A percentile compares a stretch with the other conserved stretches of the same genome.
Conservation (phyloP, 2,113 vertebrate species). For the Ciconia stormi region DNA sequence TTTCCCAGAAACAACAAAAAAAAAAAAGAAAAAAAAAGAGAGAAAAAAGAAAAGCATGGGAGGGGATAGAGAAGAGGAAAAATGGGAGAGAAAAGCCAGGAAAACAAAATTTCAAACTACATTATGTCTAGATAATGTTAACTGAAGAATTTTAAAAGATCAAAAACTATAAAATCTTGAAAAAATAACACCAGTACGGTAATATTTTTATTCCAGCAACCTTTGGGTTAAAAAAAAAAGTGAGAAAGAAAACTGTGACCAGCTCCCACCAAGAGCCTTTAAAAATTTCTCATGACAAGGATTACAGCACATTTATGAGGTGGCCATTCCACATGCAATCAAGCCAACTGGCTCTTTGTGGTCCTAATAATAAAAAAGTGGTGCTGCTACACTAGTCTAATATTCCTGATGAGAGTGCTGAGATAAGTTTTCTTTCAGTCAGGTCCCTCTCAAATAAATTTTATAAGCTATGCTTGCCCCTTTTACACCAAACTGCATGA, state of each 20-base stretch:
- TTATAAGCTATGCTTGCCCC: not conserved
- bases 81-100: not conserved
- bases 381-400: not conserved
- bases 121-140: not conserved
- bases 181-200: not conserved
- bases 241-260: not conserved
- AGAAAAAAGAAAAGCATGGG: not conserved
- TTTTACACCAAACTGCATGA: not conserved
- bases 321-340: not conserved
- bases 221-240: not conserved
- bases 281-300: slow-evolving; percentile 6
- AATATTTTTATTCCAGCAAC: not conserved
- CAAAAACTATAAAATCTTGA: not conserved
- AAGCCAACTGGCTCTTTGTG: not conserved
- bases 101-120: not conserved
- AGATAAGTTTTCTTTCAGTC: not conserved
- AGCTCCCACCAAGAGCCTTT: not conserved
- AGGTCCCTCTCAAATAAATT: slow-evolving; percentile 14
- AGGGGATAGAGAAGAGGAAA: not conserved
- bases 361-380: not conserved
- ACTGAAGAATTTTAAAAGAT: not conserved
- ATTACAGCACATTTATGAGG: slow-evolving; percentile 33
- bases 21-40: not conserved
- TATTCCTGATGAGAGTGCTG: not conserved
- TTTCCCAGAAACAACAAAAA: not conserved